Evolutionary conservation across 2,797 vertebrate genomes (phyloP).

Genomic region (Gallirallus australis): DNA sequence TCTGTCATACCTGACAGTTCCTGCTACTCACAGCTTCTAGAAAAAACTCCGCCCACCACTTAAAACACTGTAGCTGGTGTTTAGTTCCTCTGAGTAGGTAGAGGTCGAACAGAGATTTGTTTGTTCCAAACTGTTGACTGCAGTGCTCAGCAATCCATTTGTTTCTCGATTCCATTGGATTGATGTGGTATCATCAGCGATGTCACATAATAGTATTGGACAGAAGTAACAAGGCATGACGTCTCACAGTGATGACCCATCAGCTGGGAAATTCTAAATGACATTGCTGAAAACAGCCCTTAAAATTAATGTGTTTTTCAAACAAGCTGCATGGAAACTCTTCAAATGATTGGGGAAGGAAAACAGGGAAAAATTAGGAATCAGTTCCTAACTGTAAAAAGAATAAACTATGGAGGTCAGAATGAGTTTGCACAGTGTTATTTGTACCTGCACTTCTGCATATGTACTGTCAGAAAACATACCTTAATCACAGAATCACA

Average conservation of each 20-base stretch:
- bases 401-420: background rate
- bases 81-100: background rate
- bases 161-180: background rate
- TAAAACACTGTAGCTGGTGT: background rate
- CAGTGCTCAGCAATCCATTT: background rate
- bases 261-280: constrained; percentile 38
- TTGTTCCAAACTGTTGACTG: background rate
- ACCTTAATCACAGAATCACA: no score
- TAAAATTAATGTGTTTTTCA: constrained; percentile 35
- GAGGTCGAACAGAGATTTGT: background rate
- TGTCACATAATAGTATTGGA: background rate
- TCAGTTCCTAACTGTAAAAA: background rate
- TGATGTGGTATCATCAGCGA: background rate
- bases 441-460: background rate
- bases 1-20: background rate
- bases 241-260: background rate
- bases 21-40: background rate
- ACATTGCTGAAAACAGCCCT: constrained; percentile 3
- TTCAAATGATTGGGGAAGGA: background rate
- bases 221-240: constrained; percentile 36
- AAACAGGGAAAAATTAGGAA: background rate
- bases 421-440: background rate
- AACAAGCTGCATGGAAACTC: background rate
- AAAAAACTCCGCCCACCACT: background rate
- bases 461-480: background rate